Evolutionary conservation across 2,797 vertebrate genomes (phyloP).

Genomic region (Cebuella pygmaea): DNA sequence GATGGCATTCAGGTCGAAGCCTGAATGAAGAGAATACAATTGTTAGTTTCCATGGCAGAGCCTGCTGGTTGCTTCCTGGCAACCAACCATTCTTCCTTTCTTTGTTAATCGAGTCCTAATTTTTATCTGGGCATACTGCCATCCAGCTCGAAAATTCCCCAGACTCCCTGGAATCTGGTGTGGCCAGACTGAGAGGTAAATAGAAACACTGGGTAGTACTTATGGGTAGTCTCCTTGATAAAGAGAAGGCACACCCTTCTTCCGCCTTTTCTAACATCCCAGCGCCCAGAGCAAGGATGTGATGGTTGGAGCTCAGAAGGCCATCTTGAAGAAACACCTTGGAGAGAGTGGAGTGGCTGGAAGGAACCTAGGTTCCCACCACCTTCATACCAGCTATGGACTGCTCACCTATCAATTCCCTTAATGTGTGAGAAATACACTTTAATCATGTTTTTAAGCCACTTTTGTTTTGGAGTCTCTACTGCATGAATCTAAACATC

Average conservation of each 20-base stretch:
- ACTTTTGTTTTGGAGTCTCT: background rate
- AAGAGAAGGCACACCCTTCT: background rate
- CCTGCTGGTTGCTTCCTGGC: background rate
- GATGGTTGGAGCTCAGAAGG: background rate
- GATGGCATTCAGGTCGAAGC: background rate
- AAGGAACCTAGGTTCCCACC: background rate
- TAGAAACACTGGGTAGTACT: background rate
- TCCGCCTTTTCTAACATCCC: background rate
- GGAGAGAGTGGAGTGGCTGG: background rate
- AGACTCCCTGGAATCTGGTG: background rate
- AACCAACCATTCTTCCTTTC: background rate
- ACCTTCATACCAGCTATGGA: background rate
- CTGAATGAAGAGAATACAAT: background rate
- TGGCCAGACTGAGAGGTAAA: background rate
- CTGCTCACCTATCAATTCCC: background rate
- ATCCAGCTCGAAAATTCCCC: background rate
- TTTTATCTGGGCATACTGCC: background rate
- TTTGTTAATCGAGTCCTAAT: background rate
- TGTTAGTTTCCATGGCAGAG: background rate
- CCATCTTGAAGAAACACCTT: background rate
- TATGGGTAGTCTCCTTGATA: background rate
- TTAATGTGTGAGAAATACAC: background rate
- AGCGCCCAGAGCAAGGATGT: background rate
- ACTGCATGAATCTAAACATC: background rate
- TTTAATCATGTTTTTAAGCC: background rate